These are phyloP conservation scores for Coenonympha arcania DNA, from an alignment of 2,888 invertebrate species.

Conservation along the genomic window DNA sequence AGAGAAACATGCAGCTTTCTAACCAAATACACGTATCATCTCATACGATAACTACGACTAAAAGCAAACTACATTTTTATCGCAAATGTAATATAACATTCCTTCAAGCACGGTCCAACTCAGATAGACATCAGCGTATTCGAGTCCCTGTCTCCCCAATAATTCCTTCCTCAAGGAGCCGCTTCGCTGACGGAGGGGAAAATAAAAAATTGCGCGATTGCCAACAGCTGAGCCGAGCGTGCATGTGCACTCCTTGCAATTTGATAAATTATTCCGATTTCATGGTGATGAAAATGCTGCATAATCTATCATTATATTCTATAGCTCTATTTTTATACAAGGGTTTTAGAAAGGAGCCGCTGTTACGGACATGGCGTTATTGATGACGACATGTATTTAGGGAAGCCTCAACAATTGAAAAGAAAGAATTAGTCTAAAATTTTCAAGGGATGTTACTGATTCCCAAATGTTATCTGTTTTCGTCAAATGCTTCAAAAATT, in stretches of 20 bases:
- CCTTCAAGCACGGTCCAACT: conserved; percentile 35
- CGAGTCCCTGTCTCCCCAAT: conserved; percentile 38
- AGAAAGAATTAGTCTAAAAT: too few relatives aligned
- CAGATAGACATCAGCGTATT: conserved; percentile 38
- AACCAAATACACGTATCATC: background rate
- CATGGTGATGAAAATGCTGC: conserved; percentile 41
- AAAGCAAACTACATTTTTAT: conserved; percentile 13
- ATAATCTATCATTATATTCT: too few relatives aligned
- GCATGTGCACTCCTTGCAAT: conserved; percentile 64
- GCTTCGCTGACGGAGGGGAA: conserved; percentile 47
- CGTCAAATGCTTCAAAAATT: too few relatives aligned
- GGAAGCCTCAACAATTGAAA: too few relatives aligned
- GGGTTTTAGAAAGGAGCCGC: too few relatives aligned
- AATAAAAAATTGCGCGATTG: conserved; percentile 62
- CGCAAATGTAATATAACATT: conserved; percentile 24
- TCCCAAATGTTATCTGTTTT: too few relatives aligned
- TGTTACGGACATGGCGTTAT: too few relatives aligned
- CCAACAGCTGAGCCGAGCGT: conserved; percentile 57
- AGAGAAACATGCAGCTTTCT: too few relatives aligned
- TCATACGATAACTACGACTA: background rate
- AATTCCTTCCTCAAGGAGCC: conserved; percentile 53
- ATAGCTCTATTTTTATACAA: too few relatives aligned
- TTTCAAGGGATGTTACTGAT: too few relatives aligned
- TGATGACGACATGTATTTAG: too few relatives aligned
- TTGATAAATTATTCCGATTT: conserved; percentile 68